Evolutionary conservation across 2,888 invertebrate genomes (phyloP).

Genomic region (Portevinia maculata): DNA sequence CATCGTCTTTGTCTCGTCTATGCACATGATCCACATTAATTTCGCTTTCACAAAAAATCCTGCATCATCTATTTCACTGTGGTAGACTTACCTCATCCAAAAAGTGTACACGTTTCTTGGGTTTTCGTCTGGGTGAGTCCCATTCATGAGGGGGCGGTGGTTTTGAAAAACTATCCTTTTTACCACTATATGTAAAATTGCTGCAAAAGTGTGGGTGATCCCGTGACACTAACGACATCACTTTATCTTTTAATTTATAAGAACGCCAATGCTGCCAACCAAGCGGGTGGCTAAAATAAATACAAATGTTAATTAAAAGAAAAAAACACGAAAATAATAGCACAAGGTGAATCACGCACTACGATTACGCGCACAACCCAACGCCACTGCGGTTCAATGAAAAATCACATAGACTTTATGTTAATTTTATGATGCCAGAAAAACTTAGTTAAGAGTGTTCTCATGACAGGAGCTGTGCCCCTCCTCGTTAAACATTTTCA

Average conservation of each 20-base stretch:
- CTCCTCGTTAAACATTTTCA: conserved; percentile 38
- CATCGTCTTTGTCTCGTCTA: background rate
- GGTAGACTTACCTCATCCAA: conserved; percentile 78
- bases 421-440: conserved; percentile 59
- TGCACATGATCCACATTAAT: conserved; percentile 60
- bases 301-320: conserved; percentile 16
- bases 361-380: conserved; percentile 66
- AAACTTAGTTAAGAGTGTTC: conserved; percentile 33
- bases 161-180: conserved; percentile 48
- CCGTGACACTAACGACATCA: conserved; percentile 75
- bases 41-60: conserved; percentile 29
- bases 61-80: conserved; percentile 9
- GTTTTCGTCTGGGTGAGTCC: conserved; percentile 74
- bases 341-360: conserved; percentile 72
- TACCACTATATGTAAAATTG: conserved; percentile 75
- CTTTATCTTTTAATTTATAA: conserved; percentile 25
- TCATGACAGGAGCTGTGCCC: conserved; percentile 46
- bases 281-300: conserved; percentile 25
- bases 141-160: conserved; percentile 35
- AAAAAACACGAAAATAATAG: conserved; percentile 42
- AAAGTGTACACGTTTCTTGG: conserved; percentile 83
- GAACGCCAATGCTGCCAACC: conserved; percentile 15
- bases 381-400: conserved; percentile 67
- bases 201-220: conserved; percentile 80
- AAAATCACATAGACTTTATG: conserved; percentile 58